These are phyloP conservation scores for Syngnathus acus DNA, from an alignment of 2,797 vertebrate species.

Conservation along the genomic window DNA sequence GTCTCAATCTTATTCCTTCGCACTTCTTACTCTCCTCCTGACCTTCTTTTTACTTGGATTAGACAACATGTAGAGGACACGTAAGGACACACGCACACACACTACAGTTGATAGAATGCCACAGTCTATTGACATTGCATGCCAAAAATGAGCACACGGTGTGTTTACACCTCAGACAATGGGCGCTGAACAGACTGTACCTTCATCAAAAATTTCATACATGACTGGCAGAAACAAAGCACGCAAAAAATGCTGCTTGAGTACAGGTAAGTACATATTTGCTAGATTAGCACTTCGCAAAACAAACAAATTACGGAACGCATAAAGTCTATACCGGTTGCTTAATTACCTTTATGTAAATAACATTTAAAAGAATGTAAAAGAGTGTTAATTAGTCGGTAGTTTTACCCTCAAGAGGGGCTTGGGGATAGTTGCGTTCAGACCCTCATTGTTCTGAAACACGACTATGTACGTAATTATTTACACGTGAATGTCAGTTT, in stretches of 20 bases:
- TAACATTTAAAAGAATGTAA: neutral
- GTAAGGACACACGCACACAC: constrained; percentile 4
- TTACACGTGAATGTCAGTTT: neutral
- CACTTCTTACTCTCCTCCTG: constrained; percentile 1
- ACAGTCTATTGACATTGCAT: constrained; percentile 35
- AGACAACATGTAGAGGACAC: constrained; percentile 27
- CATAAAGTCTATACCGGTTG: neutral
- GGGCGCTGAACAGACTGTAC: neutral
- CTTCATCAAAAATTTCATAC: neutral
- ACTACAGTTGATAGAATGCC: constrained; percentile 6
- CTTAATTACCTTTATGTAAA: neutral
- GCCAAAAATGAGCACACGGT: constrained; percentile 30
- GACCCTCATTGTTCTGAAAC: neutral
- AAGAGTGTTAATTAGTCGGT: too few species aligned
- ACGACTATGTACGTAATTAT: neutral
- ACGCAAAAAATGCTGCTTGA: neutral
- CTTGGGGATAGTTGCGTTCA: neutral
- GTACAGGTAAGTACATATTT: neutral
- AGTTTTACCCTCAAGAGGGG: too few species aligned
- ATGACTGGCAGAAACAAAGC: neutral
- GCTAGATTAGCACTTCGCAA: neutral
- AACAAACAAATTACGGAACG: neutral
- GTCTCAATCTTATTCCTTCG: neutral
- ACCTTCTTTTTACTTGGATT: constrained; percentile 34
- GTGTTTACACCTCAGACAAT: constrained; percentile 33